Base-by-base conservation (phyloP, 92 coral and sea anemone genomes). In the Paramuricea clavata region DNA sequence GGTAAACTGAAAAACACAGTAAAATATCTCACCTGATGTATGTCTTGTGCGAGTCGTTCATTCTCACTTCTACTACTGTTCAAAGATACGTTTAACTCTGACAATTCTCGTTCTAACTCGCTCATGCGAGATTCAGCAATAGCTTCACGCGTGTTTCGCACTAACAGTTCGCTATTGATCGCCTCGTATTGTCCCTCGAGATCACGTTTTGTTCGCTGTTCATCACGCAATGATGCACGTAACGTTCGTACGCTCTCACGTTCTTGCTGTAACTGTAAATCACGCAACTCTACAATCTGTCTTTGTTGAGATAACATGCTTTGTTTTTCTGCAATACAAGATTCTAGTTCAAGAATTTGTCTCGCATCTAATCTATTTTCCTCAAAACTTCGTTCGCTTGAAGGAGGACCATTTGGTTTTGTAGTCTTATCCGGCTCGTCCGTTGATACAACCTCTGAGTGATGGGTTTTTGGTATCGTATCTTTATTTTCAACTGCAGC, bases 61-160 rank as follows among this genome's bases (percentile, higher is more conserved):
- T 76, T 76, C 15, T 76, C 82, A 12, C 1, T 49, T 16, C 98
- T 5, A 87, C 95, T 30, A 85, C 85, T 50, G 95, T 87, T 19
- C 85, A 94, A 39, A 77, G 98, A 97, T 94, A 83, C 19, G 82
- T 64, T 67, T 0, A 68, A 12, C 0, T 49, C 36, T 10, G 65
- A 42, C 19, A 60, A 6, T 35, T 67, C 79, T 44, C n/a, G 28
- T 21, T 73, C 79, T 59, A 42, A 42, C 32, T 73, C 79, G 12
- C 54, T 49, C 34, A 73, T 17, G 26, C 79, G 79, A 6, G 79
- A 42, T 0, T 39, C 60, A 11, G 33, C 79, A 11, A 13, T 42
- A 7, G 27, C 27, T 8, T 69, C 76, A 31, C 21, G 76, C 52
- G 78, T 4, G 59, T 73, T 73, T 31, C 79, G 28, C 23, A 43